Base-by-base conservation (phyloP, 2,797 vertebrate genomes). In the Cyclopterus lumpus region DNA sequence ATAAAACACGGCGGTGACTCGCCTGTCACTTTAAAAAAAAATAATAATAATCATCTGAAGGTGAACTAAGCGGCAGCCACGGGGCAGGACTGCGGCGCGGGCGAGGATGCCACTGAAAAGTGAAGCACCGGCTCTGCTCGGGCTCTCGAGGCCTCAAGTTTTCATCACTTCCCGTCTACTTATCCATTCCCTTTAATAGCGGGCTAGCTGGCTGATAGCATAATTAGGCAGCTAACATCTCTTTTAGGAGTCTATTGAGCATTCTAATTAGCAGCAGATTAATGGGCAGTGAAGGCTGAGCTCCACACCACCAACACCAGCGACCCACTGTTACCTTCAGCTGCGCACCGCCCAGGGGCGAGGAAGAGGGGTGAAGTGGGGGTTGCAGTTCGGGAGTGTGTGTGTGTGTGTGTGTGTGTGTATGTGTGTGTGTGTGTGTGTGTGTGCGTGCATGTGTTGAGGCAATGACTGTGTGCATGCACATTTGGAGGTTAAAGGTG, bases 181-280 rank as follows among this genome's bases (percentile, higher is more conserved):
- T 90, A 90, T 93, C 89, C 90, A 83, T 90, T 88, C 87, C 68
- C 90, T 83, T 85, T 89, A 91, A 92, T 88, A 91, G 90, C 34
- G 67, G 74, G 81, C 77, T 90, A 86, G 86, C 84, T 60, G 75
- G 88, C 75, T 94, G 93, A 94, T 93, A 82, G 87, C 62, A 88
- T 93, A 89, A 94, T 94, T 93, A 92, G 91, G 77, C 83, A 83
- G 84, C 87, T 80, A 93, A 81, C 88, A 86, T 91, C 90, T 85
- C 91, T 94, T 91, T 95, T 87, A 92, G 74, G 86, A 92, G 77
- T 89, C 88, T 92, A 91, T 88, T 88, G 86, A 93, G 89, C 93
- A 91, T 94, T 95, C 83, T 93, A 93, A 94, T 95, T 95, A 91
- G 84, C 65, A 84, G 87, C 86, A 95, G 88, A 94, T 94, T 95